These are phyloP conservation scores for Squalus acanthias DNA, from an alignment of 2,797 vertebrate genomes.

Conservation along the genomic window DNA sequence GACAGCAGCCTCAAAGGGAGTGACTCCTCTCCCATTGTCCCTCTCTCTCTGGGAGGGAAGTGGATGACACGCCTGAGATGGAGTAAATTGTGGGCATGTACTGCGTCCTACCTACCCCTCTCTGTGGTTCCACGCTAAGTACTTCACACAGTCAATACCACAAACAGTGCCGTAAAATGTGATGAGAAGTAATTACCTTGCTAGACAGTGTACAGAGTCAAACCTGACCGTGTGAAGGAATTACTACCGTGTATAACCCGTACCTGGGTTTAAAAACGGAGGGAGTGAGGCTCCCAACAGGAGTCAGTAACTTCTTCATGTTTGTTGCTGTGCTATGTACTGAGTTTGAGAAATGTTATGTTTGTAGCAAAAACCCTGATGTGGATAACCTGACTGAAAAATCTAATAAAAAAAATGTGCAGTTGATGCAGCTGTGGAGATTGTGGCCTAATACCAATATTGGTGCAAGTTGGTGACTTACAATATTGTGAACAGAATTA, in stretches of 20 bases:
- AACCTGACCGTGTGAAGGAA: slow-evolving; percentile 17
- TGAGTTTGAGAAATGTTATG: neutral
- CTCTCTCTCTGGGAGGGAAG: slow-evolving; percentile 28
- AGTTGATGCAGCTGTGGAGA: neutral
- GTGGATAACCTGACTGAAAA: neutral
- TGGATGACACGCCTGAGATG: slow-evolving; percentile 16
- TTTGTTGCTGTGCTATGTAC: neutral
- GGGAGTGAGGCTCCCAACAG: neutral
- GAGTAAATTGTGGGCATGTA: slow-evolving; percentile 13
- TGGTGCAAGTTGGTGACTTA: neutral
- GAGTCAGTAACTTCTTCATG: too few relatives aligned
- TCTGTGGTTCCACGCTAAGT: neutral
- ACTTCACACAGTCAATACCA: neutral
- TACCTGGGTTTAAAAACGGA: neutral
- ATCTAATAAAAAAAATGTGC: neutral
- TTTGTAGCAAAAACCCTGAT: neutral
- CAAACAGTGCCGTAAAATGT: neutral
- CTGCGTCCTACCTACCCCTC: neutral
- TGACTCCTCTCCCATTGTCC: slow-evolving; percentile 20
- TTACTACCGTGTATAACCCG: neutral
- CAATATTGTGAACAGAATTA: neutral
- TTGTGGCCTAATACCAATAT: neutral
- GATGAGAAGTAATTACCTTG: neutral
- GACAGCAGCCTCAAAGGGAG: slow-evolving; percentile 32
- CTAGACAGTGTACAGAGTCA: neutral